Conservation (phyloP, 2,888 invertebrate species). For the Odontothrips loti region DNA sequence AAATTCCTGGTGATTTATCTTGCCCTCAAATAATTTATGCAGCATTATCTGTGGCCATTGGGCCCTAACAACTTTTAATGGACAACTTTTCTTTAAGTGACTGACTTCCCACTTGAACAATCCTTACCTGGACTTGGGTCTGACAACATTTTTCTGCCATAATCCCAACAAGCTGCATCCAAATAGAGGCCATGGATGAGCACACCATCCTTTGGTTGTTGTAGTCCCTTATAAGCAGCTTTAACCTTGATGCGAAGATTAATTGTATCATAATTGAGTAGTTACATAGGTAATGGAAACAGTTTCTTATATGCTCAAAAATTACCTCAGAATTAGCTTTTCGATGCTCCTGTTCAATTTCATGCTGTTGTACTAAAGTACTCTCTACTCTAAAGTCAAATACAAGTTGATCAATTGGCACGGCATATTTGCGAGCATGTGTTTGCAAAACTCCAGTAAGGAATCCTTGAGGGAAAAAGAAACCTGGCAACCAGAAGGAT, state of each 20-base stretch:
- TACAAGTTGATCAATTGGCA: constrained; percentile 80
- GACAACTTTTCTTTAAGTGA: too few relatives aligned
- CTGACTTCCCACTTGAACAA: constrained; percentile 36
- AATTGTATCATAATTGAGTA: constrained; percentile 32
- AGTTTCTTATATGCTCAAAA: neutral
- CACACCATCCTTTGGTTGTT: constrained; percentile 61
- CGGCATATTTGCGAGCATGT: constrained; percentile 75
- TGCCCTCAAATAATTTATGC: too few relatives aligned
- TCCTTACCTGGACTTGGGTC: constrained; percentile 68
- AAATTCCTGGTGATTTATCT: too few relatives aligned
- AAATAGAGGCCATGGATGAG: constrained; percentile 77
- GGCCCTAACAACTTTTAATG: too few relatives aligned
- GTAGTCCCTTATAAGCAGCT: constrained; percentile 54
- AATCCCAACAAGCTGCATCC: constrained; percentile 86
- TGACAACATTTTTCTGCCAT: constrained; percentile 58
- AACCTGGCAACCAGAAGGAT: constrained; percentile 88
- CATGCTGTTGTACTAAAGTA: constrained; percentile 61
- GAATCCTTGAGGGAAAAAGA: constrained; percentile 92
- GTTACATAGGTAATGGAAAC: neutral
- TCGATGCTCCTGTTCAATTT: constrained; percentile 54
- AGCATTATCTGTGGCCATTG: too few relatives aligned
- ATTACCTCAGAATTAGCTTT: constrained; percentile 42
- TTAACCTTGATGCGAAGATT: constrained; percentile 43
- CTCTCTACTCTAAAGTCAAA: constrained; percentile 71
- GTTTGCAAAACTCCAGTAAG: constrained; percentile 87